Conservation (phyloP, 1,140 invertebrate genomes). For the Cydia pomonella region DNA sequence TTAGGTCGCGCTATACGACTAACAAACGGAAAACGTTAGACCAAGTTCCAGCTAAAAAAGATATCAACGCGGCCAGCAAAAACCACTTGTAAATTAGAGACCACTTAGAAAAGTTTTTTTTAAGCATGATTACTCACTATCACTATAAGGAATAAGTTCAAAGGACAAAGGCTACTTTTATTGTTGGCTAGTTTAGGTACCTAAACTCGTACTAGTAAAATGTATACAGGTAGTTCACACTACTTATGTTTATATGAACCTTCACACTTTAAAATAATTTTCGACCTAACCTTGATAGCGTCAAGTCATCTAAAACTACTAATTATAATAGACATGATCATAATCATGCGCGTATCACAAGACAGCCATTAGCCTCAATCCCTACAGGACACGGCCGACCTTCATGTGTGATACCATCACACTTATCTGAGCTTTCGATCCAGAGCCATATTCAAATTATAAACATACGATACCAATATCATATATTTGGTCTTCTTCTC, state of each 20-base stretch:
- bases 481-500: background rate
- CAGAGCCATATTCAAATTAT: background rate
- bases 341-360: slow-evolving; percentile 44
- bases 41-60: background rate
- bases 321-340: slow-evolving; percentile 51
- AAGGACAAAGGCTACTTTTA: no score
- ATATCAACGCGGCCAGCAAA: background rate
- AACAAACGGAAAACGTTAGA: no score
- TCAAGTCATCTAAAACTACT: slow-evolving; percentile 62
- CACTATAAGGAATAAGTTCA: no score
- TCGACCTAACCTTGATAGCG: slow-evolving; percentile 37
- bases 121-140: no score
- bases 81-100: no score
- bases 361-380: slow-evolving; percentile 70
- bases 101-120: no score
- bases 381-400: slow-evolving; percentile 68
- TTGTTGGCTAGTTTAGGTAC: no score
- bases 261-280: slow-evolving; percentile 8
- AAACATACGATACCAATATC: background rate
- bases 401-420: slow-evolving; percentile 63
- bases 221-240: no score
- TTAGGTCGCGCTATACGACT: no score
- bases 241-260: background rate
- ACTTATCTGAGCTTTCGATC: slow-evolving; percentile 55
- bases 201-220: no score